A percentile compares a stretch with the other conserved stretches of the same genome.
Evolutionary conservation across 2,888 invertebrate species (phyloP).

Genomic region (Acleris cristana): DNA sequence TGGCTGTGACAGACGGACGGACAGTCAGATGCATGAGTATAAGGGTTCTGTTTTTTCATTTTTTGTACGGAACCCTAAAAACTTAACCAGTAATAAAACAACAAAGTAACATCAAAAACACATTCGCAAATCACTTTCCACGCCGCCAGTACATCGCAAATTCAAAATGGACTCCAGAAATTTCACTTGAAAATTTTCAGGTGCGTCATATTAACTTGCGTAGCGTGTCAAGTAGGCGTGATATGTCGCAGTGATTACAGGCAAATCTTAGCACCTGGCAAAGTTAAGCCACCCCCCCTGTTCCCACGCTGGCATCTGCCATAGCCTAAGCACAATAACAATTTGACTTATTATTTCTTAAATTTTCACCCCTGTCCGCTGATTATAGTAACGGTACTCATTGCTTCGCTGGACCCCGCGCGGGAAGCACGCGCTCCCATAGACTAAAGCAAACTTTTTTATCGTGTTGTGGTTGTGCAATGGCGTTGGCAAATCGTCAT

Average conservation of each 20-base stretch:
- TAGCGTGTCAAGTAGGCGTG: slow-evolving; percentile 6
- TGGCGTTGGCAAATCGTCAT: slow-evolving; percentile 13
- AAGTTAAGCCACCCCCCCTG: slow-evolving; percentile 23
- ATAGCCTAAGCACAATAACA: slow-evolving; percentile 2
- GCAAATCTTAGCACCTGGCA: slow-evolving; percentile 24
- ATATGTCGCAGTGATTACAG: slow-evolving; percentile 2
- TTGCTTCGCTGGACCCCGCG: slow-evolving; percentile 21
- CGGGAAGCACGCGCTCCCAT: slow-evolving; percentile 8
- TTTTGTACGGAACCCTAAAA: too few species aligned
- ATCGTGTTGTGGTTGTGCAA: slow-evolving; percentile 19
- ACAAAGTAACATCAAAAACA: too few species aligned
- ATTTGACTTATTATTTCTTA: slow-evolving; percentile 31
- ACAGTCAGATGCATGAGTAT: too few species aligned
- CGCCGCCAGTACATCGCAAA: background rate
- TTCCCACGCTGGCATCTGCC: slow-evolving; percentile 22
- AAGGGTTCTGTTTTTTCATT: too few species aligned
- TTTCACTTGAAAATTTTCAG: background rate
- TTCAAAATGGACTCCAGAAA: background rate
- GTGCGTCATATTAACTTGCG: background rate
- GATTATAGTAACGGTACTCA: slow-evolving; percentile 34
- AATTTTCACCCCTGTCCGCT: slow-evolving; percentile 22
- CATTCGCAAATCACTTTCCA: background rate
- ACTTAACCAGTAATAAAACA: too few species aligned
- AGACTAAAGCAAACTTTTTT: slow-evolving; percentile 13
- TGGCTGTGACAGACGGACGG: too few species aligned